Conservation (phyloP, 2,113 vertebrate genomes). For the Centropristis striata region DNA sequence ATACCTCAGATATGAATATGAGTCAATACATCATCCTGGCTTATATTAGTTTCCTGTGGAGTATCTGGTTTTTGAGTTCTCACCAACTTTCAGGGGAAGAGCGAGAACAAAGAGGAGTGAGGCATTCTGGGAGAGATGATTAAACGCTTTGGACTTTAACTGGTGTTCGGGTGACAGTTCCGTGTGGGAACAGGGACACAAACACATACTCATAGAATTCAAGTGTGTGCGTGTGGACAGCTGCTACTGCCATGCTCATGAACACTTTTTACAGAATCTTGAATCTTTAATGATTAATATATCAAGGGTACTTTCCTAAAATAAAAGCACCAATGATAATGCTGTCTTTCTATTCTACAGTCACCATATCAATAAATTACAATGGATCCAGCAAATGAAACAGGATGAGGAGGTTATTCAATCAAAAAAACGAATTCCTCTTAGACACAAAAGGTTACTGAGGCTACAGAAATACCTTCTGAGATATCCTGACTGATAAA, state of each 20-base stretch:
- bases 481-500: slow-evolving; percentile 16
- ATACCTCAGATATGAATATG: slow-evolving; percentile 22
- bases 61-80: not conserved
- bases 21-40: slow-evolving; percentile 27
- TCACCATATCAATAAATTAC: not conserved
- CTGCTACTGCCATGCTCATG: not conserved
- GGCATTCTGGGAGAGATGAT: slow-evolving; percentile 32
- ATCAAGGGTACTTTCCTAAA: not conserved
- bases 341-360: not conserved
- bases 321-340: not conserved
- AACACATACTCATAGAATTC: slow-evolving; percentile 6
- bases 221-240: not conserved
- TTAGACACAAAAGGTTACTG: not conserved
- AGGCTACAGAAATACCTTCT: not conserved
- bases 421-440: not conserved
- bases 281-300: slow-evolving; percentile 1
- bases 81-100: not conserved
- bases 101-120: not conserved
- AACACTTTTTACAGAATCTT: slow-evolving; percentile 9
- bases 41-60: slow-evolving; percentile 4
- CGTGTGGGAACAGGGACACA: not conserved
- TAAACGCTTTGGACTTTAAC: slow-evolving; percentile 32
- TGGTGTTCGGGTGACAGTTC: slow-evolving; percentile 10
- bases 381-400: not conserved
- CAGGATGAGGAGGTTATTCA: not conserved